Percentiles rank a stretch among this genome's conserved stretches.
Conservation (phyloP, 2,797 vertebrate genomes). For the Channa striata region DNA sequence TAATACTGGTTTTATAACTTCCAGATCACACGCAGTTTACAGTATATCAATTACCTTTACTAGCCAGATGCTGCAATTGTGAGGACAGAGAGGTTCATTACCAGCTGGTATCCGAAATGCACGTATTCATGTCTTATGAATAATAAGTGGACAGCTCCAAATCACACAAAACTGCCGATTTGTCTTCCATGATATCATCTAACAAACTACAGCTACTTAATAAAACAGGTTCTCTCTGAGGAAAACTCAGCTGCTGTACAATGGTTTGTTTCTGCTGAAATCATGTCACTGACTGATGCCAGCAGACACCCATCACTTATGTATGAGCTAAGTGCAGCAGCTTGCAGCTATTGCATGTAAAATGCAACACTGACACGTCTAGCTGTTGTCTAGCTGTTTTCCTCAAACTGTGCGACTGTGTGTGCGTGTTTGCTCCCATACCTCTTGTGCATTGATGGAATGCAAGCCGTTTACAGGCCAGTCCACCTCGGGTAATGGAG, state of each 20-base stretch:
- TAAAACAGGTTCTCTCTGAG: background rate
- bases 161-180: background rate
- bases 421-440: constrained; percentile 55
- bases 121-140: background rate
- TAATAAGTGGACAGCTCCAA: background rate
- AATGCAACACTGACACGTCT: background rate
- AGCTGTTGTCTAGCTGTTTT: constrained; percentile 3
- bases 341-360: background rate
- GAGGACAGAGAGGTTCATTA: background rate
- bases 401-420: background rate
- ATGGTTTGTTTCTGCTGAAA: constrained; percentile 15
- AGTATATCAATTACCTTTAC: background rate
- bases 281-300: constrained; percentile 17
- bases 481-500: constrained; percentile 93
- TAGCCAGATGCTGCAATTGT: background rate
- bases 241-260: background rate
- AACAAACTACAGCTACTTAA: constrained; percentile 5
- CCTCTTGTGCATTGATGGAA: constrained; percentile 91
- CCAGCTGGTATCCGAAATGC: background rate
- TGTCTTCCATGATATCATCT: background rate
- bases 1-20: no score
- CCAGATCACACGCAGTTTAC: no score
- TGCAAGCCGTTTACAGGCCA: constrained; percentile 91
- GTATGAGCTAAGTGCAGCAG: constrained; percentile 4
- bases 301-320: constrained; percentile 20